phyloP scores from a whole-genome alignment of 2,888 invertebrate genomes.

The Synanthedon vespiformis region DNA sequence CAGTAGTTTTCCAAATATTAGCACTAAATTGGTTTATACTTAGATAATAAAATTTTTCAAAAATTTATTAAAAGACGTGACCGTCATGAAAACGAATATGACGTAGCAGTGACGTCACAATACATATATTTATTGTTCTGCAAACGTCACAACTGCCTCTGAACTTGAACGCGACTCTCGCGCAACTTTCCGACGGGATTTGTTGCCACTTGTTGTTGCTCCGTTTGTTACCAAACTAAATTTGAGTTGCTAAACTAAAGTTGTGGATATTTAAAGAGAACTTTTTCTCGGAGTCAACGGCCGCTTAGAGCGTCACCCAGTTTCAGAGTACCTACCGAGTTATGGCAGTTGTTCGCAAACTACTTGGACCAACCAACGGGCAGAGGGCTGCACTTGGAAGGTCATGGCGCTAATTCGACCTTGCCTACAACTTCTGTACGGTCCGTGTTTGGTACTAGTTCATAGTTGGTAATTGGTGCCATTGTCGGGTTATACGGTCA shows the following conservation, averaged over 20 bases:
- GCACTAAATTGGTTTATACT: not conserved
- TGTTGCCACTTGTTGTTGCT: conserved; percentile 67
- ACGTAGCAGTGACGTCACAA: not conserved
- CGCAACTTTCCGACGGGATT: conserved; percentile 61
- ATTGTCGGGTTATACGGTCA: not conserved
- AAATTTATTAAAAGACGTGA: not conserved
- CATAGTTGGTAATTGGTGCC: conserved; percentile 17
- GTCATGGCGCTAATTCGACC: conserved; percentile 67
- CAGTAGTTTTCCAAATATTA: no score
- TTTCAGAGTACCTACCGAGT: conserved; percentile 66
- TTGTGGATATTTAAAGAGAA: conserved; percentile 70
- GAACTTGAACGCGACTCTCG: conserved; percentile 69
- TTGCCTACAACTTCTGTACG: conserved; percentile 53
- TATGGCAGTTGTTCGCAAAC: conserved; percentile 70
- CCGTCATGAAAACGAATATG: not conserved
- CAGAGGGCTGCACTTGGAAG: conserved; percentile 60
- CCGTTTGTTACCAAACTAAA: conserved; percentile 67
- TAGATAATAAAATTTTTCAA: no score
- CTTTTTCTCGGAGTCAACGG: conserved; percentile 71
- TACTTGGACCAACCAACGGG: conserved; percentile 48
- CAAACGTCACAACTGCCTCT: conserved; percentile 19
- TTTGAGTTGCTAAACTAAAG: conserved; percentile 69
- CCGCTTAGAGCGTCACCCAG: conserved; percentile 67
- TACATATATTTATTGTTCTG: not conserved
- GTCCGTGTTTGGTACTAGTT: conserved; percentile 29